A percentile compares a stretch with the other conserved stretches of the same genome.
Evolutionary conservation across 2,888 invertebrate genomes (phyloP).

Genomic region (Ectemnius continuus): DNA sequence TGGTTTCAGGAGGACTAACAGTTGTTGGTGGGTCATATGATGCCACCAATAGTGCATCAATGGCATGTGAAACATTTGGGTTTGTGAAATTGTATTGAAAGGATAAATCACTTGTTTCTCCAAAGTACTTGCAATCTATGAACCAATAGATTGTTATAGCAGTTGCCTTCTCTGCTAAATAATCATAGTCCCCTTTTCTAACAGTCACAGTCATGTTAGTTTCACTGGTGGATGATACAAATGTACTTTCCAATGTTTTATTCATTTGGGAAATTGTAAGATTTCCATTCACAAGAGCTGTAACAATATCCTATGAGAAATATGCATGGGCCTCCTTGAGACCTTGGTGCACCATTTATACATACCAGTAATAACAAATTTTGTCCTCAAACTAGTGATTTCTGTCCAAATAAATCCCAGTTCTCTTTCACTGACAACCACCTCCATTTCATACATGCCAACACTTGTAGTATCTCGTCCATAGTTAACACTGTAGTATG

Average conservation of each 20-base stretch:
- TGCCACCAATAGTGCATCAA: conserved; percentile 86
- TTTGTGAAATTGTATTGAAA: conserved; percentile 83
- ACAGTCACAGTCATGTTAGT: conserved; percentile 78
- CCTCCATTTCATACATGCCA: conserved; percentile 82
- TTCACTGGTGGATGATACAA: conserved; percentile 82
- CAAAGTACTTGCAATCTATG: conserved; percentile 86
- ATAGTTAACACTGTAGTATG: conserved; percentile 84
- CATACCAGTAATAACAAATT: conserved; percentile 79
- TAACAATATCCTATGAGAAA: conserved; percentile 51
- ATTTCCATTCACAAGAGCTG: conserved; percentile 85
- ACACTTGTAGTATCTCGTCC: conserved; percentile 79
- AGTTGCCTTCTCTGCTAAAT: conserved; percentile 80
- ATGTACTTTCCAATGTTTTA: conserved; percentile 80
- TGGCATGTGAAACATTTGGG: conserved; percentile 81
- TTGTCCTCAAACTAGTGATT: conserved; percentile 75
- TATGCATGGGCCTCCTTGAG: not conserved
- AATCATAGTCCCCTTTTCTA: conserved; percentile 82
- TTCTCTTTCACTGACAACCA: conserved; percentile 77
- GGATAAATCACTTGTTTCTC: conserved; percentile 82
- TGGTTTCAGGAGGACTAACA: conserved; percentile 63
- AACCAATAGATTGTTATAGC: conserved; percentile 87
- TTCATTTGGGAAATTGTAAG: conserved; percentile 83
- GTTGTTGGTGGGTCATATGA: conserved; percentile 82
- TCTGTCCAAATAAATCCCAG: conserved; percentile 75
- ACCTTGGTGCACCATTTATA: conserved; percentile 16